Percentiles rank a stretch among this genome's conserved stretches.
phyloP scores from a whole-genome alignment of 2,113 vertebrate species.

The Trogon surrucura region DNA sequence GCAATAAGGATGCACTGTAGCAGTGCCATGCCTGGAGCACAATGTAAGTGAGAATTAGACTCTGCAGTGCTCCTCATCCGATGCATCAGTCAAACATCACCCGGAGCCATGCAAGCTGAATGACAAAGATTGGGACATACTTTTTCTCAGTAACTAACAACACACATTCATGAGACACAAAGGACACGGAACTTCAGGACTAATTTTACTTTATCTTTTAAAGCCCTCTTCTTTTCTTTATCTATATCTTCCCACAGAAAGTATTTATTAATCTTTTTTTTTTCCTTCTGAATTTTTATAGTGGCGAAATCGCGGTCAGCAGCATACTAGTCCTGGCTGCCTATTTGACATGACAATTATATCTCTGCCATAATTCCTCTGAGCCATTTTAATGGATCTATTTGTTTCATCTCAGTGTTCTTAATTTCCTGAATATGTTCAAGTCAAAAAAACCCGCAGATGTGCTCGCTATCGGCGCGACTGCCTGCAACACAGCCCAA shows the following conservation, averaged over 20 bases:
- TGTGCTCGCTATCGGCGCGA: not conserved
- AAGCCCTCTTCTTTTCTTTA: not conserved
- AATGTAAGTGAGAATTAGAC: not conserved
- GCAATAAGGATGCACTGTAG: accelerated
- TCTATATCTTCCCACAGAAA: not conserved
- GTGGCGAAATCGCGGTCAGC: slow-evolving; percentile 10
- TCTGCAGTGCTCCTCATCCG: not conserved
- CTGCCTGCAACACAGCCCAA: not conserved
- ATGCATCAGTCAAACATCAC: not conserved
- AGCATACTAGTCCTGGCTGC: slow-evolving; percentile 35
- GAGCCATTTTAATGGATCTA: slow-evolving; percentile 60
- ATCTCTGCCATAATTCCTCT: slow-evolving; percentile 57
- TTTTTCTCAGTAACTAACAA: not conserved
- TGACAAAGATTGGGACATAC: not conserved
- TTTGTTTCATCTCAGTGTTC: slow-evolving; percentile 68
- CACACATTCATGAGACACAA: not conserved
- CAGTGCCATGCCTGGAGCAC: not conserved
- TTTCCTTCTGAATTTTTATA: slow-evolving; percentile 23
- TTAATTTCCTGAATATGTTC: slow-evolving; percentile 68
- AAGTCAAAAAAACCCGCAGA: slow-evolving; percentile 13
- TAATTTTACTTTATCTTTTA: slow-evolving; percentile 26
- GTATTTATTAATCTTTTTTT: slow-evolving; percentile 46
- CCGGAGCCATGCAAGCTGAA: accelerated
- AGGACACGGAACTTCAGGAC: slow-evolving; percentile 16
- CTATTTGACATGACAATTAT: slow-evolving; percentile 62